Percentiles rank a stretch among this genome's conserved stretches.
phyloP scores from a whole-genome alignment of 2,888 invertebrate genomes.

The Noctua pronuba region DNA sequence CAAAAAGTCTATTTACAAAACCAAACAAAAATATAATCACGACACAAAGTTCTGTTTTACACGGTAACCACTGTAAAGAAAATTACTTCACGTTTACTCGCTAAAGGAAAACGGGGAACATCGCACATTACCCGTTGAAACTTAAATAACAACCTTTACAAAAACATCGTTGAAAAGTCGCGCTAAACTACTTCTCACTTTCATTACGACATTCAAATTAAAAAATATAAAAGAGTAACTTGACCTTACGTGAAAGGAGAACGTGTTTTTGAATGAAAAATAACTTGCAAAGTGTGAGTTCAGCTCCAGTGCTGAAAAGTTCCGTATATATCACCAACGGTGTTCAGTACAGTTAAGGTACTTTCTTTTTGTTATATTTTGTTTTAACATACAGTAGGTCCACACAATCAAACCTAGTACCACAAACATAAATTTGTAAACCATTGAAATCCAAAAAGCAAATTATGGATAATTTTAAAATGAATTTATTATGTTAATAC shows the following conservation, averaged over 20 bases:
- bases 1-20: conserved; percentile 1
- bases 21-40: conserved; percentile 14
- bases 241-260: conserved; percentile 70
- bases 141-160: conserved; percentile 41
- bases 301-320: neutral
- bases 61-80: conserved; percentile 19
- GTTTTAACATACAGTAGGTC: neutral
- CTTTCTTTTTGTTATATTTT: neutral
- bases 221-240: conserved; percentile 66
- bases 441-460: neutral
- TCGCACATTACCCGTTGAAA: conserved; percentile 29
- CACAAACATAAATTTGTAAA: neutral
- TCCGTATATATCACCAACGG: conserved; percentile 8
- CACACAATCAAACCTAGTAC: neutral
- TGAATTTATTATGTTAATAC: neutral
- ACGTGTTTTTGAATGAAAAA: conserved; percentile 54
- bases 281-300: conserved; percentile 7
- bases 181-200: conserved; percentile 58
- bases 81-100: conserved; percentile 16
- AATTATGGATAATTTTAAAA: neutral
- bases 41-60: conserved; percentile 4
- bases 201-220: conserved; percentile 67
- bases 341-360: neutral
- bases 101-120: conserved; percentile 32
- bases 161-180: conserved; percentile 34